Evolutionary conservation across 2,888 invertebrate genomes (phyloP), one percentile per base, ranked within the genome.

Genomic region (Drosophila falleni): DNA sequence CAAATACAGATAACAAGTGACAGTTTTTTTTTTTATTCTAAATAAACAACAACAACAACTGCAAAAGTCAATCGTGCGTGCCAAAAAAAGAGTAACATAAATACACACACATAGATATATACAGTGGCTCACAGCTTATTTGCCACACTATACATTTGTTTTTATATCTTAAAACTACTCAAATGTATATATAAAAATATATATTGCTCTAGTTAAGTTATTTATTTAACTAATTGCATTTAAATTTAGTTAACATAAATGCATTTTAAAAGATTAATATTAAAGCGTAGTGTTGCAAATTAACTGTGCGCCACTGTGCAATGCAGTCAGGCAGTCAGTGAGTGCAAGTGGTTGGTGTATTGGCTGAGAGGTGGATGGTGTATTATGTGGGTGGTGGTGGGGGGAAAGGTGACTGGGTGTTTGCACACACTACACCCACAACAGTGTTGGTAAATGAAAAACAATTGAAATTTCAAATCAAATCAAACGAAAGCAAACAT

Each of bases 341-440:
- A 55, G 63, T 63, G 82, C 82, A 82, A 82, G 87, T 84, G 84
- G 84, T 84, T 87, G 83, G 55, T 80, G 80, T 68, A 69, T 78
- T 74, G 39, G 54, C 47, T 63, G 51, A 29, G 6, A 29, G 23
- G 23, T 23, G 23, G 4, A 23, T 23, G 23, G 23, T 23, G 23
- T 0, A 23, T 23, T 23, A 26, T 51, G 16, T 55, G 15, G 50
- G 16, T 8, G 41, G 16, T 23, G 16, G 9, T 31, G 5, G 47
- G 23, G 44, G 9, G 33, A 56, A 6, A 44, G 54, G 35, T 11
- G 47, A 63, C 33, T 31, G 35, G 55, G 31, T 58, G 67, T 23
- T 61, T 71, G 62, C 59, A 59, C 49, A 58, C 42, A 46, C 60
- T 59, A 58, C 72, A 37, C 68, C 77, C 65, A 74, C 65, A 60